Evolutionary conservation across 2,797 vertebrate genomes (phyloP).

Genomic region (Rallus crepitans): DNA sequence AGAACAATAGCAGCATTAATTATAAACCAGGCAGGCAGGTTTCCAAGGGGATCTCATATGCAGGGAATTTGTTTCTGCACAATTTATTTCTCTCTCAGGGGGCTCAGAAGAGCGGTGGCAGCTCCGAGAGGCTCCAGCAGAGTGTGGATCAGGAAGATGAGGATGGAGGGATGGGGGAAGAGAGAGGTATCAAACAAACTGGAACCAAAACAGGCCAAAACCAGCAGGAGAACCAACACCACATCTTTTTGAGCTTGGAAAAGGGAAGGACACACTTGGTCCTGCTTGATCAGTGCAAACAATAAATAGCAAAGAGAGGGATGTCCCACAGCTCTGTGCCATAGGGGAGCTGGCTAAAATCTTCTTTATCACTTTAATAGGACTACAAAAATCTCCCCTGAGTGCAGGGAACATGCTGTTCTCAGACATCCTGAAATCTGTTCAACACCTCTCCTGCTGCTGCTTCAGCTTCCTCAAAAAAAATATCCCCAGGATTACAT

Average conservation of each 20-base stretch:
- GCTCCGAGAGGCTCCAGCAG: not conserved
- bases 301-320: not conserved
- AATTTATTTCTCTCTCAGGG: slow-evolving; percentile 11
- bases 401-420: not conserved
- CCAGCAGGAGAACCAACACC: not conserved
- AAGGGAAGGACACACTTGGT: not conserved
- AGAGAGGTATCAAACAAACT: not conserved
- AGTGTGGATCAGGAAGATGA: not conserved
- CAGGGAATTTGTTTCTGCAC: slow-evolving; percentile 10
- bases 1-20: slow-evolving; percentile 68
- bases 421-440: not conserved
- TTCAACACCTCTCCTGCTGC: not conserved
- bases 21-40: not conserved
- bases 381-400: not conserved
- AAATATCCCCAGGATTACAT: not conserved
- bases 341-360: not conserved
- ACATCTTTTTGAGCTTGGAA: not conserved
- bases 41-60: not conserved
- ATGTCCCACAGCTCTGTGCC: not conserved
- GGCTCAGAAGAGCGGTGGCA: not conserved
- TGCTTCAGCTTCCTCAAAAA: not conserved
- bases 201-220: not conserved
- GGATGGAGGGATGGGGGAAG: not conserved
- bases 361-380: not conserved
- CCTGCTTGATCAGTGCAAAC: not conserved